A percentile compares a stretch with the other conserved stretches of the same genome.
These are phyloP conservation scores for Conger conger DNA, from an alignment of 2,113 vertebrate genomes.

Conservation along the genomic window DNA sequence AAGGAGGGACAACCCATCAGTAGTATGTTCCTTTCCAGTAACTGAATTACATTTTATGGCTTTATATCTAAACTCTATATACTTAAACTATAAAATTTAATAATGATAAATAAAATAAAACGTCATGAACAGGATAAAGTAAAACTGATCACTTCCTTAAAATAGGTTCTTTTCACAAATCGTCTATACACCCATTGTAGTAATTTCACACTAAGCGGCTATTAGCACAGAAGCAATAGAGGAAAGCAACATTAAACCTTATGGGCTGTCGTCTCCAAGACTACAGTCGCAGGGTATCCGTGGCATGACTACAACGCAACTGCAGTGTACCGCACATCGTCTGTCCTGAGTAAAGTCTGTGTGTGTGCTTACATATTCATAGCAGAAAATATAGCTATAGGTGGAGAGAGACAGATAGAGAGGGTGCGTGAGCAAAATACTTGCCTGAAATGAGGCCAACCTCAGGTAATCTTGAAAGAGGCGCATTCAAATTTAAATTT, in stretches of 20 bases:
- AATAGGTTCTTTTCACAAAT: background rate
- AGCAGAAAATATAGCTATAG: background rate
- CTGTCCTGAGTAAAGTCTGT: background rate
- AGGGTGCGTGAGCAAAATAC: background rate
- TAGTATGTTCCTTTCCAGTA: background rate
- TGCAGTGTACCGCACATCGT: background rate
- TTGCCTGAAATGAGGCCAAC: background rate
- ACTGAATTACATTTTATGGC: background rate
- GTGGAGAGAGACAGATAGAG: slow-evolving; percentile 1
- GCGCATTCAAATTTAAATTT: slow-evolving; percentile 14
- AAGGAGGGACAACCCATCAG: background rate
- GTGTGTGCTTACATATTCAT: background rate
- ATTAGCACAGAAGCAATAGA: background rate
- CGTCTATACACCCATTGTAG: background rate
- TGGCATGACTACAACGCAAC: background rate
- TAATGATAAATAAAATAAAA: no score
- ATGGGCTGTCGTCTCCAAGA: background rate
- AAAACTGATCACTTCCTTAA: background rate
- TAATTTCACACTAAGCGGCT: background rate
- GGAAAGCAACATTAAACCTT: background rate
- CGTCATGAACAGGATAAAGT: background rate
- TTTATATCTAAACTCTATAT: background rate
- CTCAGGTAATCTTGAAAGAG: slow-evolving; percentile 16
- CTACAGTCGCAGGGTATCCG: background rate
- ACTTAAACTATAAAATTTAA: no score